Base-by-base conservation (phyloP, 2,888 invertebrate genomes). In the Nemotelus nigrinus region DNA sequence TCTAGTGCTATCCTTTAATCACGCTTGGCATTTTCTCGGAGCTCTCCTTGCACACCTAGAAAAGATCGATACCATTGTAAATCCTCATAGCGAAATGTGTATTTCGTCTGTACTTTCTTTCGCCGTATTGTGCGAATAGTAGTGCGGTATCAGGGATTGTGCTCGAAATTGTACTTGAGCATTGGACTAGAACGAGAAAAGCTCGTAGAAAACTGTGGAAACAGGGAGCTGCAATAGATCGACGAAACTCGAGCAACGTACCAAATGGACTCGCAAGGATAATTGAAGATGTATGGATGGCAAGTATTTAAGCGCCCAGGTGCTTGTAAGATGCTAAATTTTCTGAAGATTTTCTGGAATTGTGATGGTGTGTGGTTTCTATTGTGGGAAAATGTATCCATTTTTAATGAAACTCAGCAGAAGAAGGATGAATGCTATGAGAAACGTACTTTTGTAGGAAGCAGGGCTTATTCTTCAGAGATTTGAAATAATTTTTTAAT, bases 21-120 rank as follows among this genome's bases (percentile, higher is more conserved):
- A 65, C 39, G n/a, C 65, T 47, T 65, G 65, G 65, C 65, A 65
- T 65, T 65, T 45, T 44, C 65, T n/a, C 65, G 47, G 65, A 47
- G 47, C 45, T n/a, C 43, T 47, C n/a, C 7, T 45, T 47, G 65
- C 43, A 63, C 63, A 41, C 63, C 63, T 41, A 5, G n/a, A 25
- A 5, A 8, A 25, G 65, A 65, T 65, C 65, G 45, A 65, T 65
- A 41, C 4, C 8, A 25, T 3, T 45, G 65, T 10, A 1, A 45
- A 65, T 65, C 65, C 65, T 45, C 4, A 10, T 45, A n/a, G 5
- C 44, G 43, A 63, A 63, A 63, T 43, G 43, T 43, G 43, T 43
- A 63, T 65, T 65, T 65, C 65, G 2, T 65, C 47, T 65, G 45
- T 65, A n/a, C 10, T 5, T 65, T 2, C 10, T 1, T 50, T 8